Base-by-base conservation (phyloP, 1,140 invertebrate genomes). In the Cryptotermes secundus region DNA sequence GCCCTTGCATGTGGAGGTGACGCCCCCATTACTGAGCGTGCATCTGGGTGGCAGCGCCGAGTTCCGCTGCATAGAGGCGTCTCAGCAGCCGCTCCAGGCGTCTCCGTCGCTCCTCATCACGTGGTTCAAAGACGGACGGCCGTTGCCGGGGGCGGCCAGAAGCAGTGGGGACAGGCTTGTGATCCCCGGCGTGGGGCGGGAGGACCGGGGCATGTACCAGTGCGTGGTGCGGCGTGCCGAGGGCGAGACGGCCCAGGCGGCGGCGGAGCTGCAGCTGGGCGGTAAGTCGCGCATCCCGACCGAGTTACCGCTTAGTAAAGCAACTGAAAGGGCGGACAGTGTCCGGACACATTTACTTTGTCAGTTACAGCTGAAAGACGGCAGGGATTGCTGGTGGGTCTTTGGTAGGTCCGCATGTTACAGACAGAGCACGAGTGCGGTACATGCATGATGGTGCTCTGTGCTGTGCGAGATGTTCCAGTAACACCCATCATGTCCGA, bases 141-240 rank as follows among this genome's bases (percentile, higher is more conserved):
- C 94, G 87, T 88, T 95, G 83, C 93, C 94, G 3, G 93, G 92
- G 34, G 24, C 85, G 1, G 80, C 82, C 26, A 80, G 82, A 14
- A 34, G 14, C n/a, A 34, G 19, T 82, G 83, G 83, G 22, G 94
- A 95, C 87, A 91, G 93, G 59, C 87, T 96, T 36, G 90, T 92
- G 53, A 90, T 95, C 79, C 92, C 92, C 84, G 91, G 94, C 85
- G 95, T 96, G 84, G 93, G 93, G 86, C 90, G 95, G 86, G 94
- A 95, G 86, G 95, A 96, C 89, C 91, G 95, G 86, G 96, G 96
- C 85, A 97, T 97, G 95, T 97, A 97, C 89, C 95, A 96, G 87
- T 96, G 96, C 88, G 92, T 97, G 85, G 95, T 96, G 1, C 91
- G 93, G 83, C 89, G 94, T 84, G 92, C 94, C 34, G 94, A 96